phyloP scores from a whole-genome alignment of 1,140 invertebrate species.

The Cyclargus thomasi region DNA sequence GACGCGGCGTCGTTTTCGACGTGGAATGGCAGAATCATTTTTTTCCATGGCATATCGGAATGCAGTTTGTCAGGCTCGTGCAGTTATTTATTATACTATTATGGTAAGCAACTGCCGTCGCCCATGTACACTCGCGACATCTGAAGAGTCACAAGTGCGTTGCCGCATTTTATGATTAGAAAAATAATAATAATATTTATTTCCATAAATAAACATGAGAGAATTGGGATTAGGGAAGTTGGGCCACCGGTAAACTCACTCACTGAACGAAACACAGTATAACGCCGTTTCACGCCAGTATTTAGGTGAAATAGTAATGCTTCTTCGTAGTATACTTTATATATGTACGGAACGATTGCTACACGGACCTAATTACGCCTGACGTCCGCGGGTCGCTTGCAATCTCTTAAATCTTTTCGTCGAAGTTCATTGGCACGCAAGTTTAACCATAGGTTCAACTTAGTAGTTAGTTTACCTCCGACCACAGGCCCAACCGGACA shows the following conservation, averaged over 20 bases:
- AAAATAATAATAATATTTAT: too few species aligned
- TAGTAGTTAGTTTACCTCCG: not conserved
- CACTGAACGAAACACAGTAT: too few species aligned
- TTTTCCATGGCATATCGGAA: constrained; percentile 1
- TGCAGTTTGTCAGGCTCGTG: constrained; percentile 9
- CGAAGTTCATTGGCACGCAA: constrained; percentile 4
- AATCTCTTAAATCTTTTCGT: constrained; percentile 7
- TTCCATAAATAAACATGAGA: too few species aligned
- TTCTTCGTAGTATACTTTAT: too few species aligned
- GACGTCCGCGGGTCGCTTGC: not conserved
- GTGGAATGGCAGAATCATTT: not conserved
- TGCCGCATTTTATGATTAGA: too few species aligned
- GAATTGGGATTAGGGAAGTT: too few species aligned
- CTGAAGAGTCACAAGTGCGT: too few species aligned
- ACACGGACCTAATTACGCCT: not conserved
- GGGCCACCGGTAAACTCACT: too few species aligned
- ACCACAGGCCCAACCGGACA: not conserved
- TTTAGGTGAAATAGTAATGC: too few species aligned
- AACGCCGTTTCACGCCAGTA: too few species aligned
- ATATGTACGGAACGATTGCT: not conserved
- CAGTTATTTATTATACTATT: too few species aligned
- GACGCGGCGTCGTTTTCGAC: not conserved
- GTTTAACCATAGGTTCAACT: not conserved
- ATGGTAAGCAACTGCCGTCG: not conserved
- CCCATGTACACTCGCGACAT: not conserved